phyloP scores from a whole-genome alignment of 2,797 vertebrate species.

The Mionectes olivaceus region DNA sequence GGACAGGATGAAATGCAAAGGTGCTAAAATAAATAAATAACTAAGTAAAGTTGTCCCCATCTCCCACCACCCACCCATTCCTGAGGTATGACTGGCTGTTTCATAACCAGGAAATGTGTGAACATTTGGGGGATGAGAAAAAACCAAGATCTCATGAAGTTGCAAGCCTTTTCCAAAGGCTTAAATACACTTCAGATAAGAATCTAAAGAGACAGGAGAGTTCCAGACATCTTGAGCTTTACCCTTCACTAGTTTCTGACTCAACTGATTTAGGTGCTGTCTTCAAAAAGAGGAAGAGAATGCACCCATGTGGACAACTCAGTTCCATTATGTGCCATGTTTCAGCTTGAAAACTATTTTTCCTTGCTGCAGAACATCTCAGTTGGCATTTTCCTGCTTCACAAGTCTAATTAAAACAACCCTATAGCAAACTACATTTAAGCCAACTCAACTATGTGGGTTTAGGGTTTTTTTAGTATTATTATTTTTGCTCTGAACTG shows the following conservation, averaged over 20 bases:
- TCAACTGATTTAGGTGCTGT: neutral
- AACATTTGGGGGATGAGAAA: neutral
- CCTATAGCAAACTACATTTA: conserved; percentile 10
- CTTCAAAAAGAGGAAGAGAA: conserved; percentile 40
- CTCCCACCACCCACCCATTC: neutral
- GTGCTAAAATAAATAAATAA: neutral
- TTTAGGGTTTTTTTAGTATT: neutral
- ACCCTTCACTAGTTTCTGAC: conserved; percentile 38
- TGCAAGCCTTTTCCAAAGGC: neutral
- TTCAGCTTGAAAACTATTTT: conserved; percentile 33
- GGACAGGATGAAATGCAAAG: neutral
- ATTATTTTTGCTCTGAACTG: conserved; percentile 24
- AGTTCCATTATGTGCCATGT: neutral
- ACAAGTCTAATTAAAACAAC: conserved; percentile 24
- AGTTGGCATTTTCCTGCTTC: neutral
- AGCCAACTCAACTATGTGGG: neutral
- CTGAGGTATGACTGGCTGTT: neutral
- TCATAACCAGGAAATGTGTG: neutral
- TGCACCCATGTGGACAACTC: conserved; percentile 44
- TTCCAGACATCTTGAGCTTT: conserved; percentile 30
- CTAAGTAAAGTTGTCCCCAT: neutral
- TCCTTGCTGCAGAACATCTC: neutral
- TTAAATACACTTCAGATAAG: conserved; percentile 18
- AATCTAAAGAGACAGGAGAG: conserved; percentile 25
- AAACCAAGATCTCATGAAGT: neutral